Percentiles rank a stretch among this genome's conserved stretches.
phyloP scores from a whole-genome alignment of 2,888 invertebrate species.

The Lapara coniferarum region DNA sequence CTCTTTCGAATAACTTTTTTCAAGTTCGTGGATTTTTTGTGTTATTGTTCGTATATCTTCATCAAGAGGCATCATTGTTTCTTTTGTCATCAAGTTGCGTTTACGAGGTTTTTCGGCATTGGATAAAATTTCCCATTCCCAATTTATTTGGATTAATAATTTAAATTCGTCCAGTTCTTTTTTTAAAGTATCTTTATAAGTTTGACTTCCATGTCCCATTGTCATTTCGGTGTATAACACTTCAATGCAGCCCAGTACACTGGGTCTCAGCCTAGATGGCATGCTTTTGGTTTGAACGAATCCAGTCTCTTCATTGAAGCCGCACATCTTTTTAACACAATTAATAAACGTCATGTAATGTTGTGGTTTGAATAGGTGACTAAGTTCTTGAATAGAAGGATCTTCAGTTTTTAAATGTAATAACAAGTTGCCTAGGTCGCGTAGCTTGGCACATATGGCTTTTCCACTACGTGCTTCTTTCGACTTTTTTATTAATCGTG shows the following conservation, averaged over 20 bases:
- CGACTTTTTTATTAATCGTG: background rate
- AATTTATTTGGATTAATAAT: too few relatives aligned
- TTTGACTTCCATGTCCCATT: conserved; percentile 1
- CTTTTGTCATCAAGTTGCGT: too few relatives aligned
- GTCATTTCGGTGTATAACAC: background rate
- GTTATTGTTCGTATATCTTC: too few relatives aligned
- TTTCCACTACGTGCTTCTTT: background rate
- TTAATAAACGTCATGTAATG: background rate
- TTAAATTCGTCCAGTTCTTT: background rate
- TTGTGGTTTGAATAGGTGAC: background rate
- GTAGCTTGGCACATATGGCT: background rate
- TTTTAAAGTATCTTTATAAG: background rate
- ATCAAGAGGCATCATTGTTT: too few relatives aligned
- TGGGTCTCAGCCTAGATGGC: background rate
- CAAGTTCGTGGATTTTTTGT: too few relatives aligned
- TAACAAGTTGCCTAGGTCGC: background rate
- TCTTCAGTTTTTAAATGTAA: background rate
- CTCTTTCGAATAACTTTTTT: too few relatives aligned
- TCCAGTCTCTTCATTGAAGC: background rate
- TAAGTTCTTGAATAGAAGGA: conserved; percentile 1
- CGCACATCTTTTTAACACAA: conserved; percentile 1
- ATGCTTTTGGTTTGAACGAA: background rate
- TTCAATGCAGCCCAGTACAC: background rate
- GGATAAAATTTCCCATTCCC: too few relatives aligned
- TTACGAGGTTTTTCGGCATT: too few relatives aligned